A percentile compares a stretch with the other conserved stretches of the same genome.
These are phyloP conservation scores for Blennius ocellaris DNA, from an alignment of 2,113 vertebrate species.

Conservation along the genomic window DNA sequence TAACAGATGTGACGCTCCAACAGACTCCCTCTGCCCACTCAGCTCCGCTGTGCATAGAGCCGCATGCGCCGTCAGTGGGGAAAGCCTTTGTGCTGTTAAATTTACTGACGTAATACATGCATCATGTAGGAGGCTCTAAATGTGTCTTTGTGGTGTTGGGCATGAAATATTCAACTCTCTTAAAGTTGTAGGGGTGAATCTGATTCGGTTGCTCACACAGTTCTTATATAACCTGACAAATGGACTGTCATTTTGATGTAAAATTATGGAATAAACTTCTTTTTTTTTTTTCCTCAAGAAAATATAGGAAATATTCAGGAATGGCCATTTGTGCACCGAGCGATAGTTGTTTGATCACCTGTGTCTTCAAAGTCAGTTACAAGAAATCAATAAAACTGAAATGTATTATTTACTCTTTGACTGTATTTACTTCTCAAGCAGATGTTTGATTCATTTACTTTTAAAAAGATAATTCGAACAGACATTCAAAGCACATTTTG, in stretches of 20 bases:
- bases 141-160: conserved; percentile 40
- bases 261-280: background rate
- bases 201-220: background rate
- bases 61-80: conserved; percentile 45
- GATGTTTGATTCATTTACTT: no score
- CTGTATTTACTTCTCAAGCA: no score
- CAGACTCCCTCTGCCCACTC: conserved; percentile 62
- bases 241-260: background rate
- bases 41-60: conserved; percentile 36
- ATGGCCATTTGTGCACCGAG: no score
- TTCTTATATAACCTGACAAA: background rate
- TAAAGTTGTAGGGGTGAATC: conserved; percentile 4
- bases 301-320: no score
- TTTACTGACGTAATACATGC: conserved; percentile 50
- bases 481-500: no score
- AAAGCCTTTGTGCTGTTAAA: conserved; percentile 58
- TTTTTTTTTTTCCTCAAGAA: no score
- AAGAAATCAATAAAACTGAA: no score
- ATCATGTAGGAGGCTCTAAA: conserved; percentile 53
- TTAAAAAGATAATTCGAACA: no score
- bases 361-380: no score
- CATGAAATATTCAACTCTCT: conserved; percentile 40
- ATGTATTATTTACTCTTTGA: no score
- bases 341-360: no score
- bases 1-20: conserved; percentile 60